phyloP scores from a whole-genome alignment of 2,888 invertebrate genomes.

The Escarpia spicata region DNA sequence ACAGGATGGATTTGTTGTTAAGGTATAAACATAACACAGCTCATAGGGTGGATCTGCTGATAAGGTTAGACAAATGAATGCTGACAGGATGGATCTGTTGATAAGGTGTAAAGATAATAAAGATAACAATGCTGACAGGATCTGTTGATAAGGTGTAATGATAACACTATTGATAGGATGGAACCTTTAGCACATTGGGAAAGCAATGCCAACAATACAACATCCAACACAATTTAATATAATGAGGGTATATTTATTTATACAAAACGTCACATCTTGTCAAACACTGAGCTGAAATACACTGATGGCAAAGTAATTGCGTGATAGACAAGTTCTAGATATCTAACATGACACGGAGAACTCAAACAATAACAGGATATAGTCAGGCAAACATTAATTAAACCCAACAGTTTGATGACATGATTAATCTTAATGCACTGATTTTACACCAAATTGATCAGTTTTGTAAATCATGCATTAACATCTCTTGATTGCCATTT shows the following conservation, averaged over 20 bases:
- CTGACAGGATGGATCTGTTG: neutral
- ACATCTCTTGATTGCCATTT: neutral
- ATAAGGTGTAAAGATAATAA: neutral
- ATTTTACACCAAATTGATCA: neutral
- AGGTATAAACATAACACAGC: too few relatives aligned
- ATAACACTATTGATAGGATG: neutral
- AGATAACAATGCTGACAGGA: neutral
- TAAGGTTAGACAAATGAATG: neutral
- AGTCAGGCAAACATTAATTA: constrained; percentile 16
- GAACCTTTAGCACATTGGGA: neutral
- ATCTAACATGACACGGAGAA: neutral
- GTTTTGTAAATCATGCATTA: neutral
- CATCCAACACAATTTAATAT: neutral
- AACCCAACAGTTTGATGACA: neutral
- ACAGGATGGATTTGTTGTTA: too few relatives aligned
- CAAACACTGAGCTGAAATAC: neutral
- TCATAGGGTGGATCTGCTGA: too few relatives aligned
- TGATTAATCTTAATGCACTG: neutral
- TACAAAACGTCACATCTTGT: neutral
- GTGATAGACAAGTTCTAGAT: neutral
- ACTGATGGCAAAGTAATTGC: neutral
- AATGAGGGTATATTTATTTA: constrained; percentile 16
- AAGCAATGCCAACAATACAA: neutral
- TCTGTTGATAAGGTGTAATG: neutral
- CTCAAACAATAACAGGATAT: neutral